Evolutionary conservation across 2,797 vertebrate species (phyloP), one percentile per base, ranked within the genome.

Genomic region (Naso thynnoides): DNA sequence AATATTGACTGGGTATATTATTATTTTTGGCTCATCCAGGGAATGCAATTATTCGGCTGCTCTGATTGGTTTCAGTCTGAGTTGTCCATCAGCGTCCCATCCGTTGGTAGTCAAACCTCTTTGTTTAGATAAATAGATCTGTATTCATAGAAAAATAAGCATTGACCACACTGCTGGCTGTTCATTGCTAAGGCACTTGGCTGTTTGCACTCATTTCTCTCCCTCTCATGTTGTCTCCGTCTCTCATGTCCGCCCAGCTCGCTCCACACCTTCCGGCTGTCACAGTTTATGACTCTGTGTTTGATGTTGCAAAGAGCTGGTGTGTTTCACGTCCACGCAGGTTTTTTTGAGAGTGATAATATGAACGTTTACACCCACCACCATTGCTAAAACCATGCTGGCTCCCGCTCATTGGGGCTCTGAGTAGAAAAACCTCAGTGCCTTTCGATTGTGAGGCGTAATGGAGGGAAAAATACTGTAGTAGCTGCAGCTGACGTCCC

Each of bases 111-210:
- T 92, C 92, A 93, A 94, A 94, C 92, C 87, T 92, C 88, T 91
- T 86, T 94, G 90, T 93, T 94, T 95, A 94, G 92, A 95, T 95
- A 95, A 95, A 95, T 95, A 95, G 93, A 95, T 93, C 89, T 95
- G 94, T 95, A 92, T 94, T 92, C 86, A 91, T 95, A 95, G 86
- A 95, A 94, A 95, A 95, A 95, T 95, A 95, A 94, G 93, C 90
- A 91, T 94, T 92, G 93, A 94, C 92, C 93, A 94, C 91, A 82
- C 92, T 95, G 94, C 94, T 95, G 94, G 94, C 92, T 94, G 93
- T 92, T 94, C 91, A 85, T 91, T 92, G 84, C 92, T 93, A 95
- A 95, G 94, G 94, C 94, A 95, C 94, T 95, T 95, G 91, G 88
- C 90, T 92, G 73, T 83, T 82, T 88, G 81, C 86, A 48, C 73